Percentiles rank a stretch among this genome's conserved stretches.
Evolutionary conservation across 2,113 vertebrate genomes (phyloP).

Genomic region (Chunga burmeisteri): DNA sequence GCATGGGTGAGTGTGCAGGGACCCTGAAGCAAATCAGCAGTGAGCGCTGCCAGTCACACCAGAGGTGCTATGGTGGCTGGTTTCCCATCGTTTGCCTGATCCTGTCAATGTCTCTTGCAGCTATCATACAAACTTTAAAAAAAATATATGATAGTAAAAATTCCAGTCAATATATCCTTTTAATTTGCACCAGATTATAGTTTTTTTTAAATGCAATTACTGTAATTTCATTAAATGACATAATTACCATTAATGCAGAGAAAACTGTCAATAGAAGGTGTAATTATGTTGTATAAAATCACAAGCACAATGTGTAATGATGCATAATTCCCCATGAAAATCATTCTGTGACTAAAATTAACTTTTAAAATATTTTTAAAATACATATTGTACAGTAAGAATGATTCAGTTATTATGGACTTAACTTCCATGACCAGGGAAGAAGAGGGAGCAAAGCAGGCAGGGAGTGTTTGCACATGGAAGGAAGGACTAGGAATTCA

Average conservation of each 20-base stretch:
- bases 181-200: conserved; percentile 67
- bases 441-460: neutral
- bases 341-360: conserved; percentile 59
- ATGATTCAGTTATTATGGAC: neutral
- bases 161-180: conserved; percentile 56
- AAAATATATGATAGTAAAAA: neutral
- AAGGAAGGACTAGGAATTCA: neutral
- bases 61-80: neutral
- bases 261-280: conserved; percentile 78
- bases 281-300: conserved; percentile 77
- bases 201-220: conserved; percentile 75
- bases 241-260: conserved; percentile 79
- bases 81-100: neutral
- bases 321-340: conserved; percentile 73
- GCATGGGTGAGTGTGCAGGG: conserved; percentile 11
- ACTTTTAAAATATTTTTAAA: conserved; percentile 65
- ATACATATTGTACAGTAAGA: conserved; percentile 16
- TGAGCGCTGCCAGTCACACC: neutral
- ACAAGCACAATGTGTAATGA: conserved; percentile 67
- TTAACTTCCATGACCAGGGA: neutral
- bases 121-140: neutral
- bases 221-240: conserved; percentile 79
- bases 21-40: conserved; percentile 31
- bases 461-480: neutral
- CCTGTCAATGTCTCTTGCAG: neutral